Evolutionary conservation across 2,113 vertebrate genomes (phyloP).

Genomic region (Grammomys surdaster): DNA sequence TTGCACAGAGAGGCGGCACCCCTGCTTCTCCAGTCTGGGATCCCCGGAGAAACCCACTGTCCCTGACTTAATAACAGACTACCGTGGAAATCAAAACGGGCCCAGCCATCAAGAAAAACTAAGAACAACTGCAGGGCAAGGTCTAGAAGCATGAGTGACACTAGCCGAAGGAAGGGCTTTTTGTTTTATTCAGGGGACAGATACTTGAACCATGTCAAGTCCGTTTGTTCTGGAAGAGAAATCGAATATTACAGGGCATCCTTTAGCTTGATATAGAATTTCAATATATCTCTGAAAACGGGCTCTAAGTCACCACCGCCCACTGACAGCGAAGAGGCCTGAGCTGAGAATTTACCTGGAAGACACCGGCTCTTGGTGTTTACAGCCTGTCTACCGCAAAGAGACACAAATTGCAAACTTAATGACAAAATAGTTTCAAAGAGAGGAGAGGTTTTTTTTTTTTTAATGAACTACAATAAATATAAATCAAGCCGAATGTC

Average conservation of each 20-base stretch:
- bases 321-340: neutral
- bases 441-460: neutral
- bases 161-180: neutral
- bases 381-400: neutral
- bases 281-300: constrained; percentile 36
- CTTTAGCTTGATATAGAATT: constrained; percentile 58
- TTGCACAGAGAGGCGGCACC: accelerated
- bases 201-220: neutral
- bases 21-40: neutral
- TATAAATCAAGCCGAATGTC: constrained; percentile 16
- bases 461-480: constrained; percentile 51
- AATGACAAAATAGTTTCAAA: constrained; percentile 18
- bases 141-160: neutral
- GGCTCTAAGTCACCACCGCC: neutral
- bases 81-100: accelerated
- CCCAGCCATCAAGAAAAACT: accelerated
- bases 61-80: neutral
- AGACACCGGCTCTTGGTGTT: neutral
- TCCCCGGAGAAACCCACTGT: neutral
- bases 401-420: constrained; percentile 19
- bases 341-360: neutral
- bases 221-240: neutral
- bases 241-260: neutral
- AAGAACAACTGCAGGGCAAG: neutral
- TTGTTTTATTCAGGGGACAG: neutral